Percentiles rank a stretch among this genome's conserved stretches.
Conservation (phyloP, 2,797 vertebrate genomes). For the Sciurus vulgaris region DNA sequence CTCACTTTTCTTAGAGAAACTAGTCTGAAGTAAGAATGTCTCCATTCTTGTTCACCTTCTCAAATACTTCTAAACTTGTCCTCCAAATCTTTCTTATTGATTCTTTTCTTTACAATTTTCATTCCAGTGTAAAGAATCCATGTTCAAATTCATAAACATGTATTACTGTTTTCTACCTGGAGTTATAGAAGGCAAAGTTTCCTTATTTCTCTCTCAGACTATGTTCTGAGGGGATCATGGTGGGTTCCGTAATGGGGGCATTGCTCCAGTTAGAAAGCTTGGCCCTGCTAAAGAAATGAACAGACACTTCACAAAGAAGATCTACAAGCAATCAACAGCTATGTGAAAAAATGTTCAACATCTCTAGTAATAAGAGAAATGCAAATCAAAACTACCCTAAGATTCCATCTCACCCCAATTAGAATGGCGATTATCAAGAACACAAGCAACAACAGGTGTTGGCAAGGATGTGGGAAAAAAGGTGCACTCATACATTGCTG, state of each 20-base stretch:
- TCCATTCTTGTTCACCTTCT: neutral
- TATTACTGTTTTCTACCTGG: neutral
- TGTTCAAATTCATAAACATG: neutral
- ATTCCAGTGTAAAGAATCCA: neutral
- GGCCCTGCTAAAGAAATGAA: no score
- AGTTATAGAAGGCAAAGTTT: neutral
- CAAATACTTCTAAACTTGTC: no score
- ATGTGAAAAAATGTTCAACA: no score
- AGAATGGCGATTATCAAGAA: no score
- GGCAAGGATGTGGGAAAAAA: no score
- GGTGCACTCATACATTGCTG: no score
- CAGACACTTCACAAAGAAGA: no score
- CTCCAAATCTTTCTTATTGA: neutral
- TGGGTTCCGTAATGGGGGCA: neutral
- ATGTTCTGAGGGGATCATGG: neutral
- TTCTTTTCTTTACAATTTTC: neutral
- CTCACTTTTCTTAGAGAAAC: neutral
- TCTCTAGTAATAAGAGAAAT: no score
- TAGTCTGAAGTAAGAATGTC: neutral
- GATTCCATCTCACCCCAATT: no score
- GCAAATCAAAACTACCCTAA: no score
- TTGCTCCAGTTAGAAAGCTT: neutral
- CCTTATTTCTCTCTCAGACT: neutral
- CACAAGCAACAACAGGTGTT: no score
- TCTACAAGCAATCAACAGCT: no score